Base-by-base conservation (phyloP, 2,113 vertebrate genomes). In the Cygnus buccinator region DNA sequence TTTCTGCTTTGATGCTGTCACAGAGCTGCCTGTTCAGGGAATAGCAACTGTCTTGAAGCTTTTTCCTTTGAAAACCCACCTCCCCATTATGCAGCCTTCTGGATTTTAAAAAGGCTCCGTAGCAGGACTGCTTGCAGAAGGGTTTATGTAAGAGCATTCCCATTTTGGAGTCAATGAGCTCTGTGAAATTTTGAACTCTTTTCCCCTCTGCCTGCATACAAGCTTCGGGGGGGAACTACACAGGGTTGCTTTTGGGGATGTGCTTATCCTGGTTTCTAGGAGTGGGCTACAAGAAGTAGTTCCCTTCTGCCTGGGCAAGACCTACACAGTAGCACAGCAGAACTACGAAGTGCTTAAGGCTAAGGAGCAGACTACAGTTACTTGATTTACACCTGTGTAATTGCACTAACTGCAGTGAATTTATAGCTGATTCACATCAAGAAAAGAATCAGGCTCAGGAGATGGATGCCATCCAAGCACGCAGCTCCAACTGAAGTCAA, bases 11-110 rank as follows among this genome's bases (percentile, higher is more conserved):
- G 93, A 95, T 93, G 85, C 85, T 91, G 84, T 61, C 76, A 81
- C 73, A 91, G 93, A 94, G 67, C 87, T 86, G 78, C 74, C 75
- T 94, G 88, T 94, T 94, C 84, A 89, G 94, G 91, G 91, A 94
- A 61, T 73, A 91, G 78, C 89, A 84, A 59, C 79, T 86, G 80
- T 80, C 22, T 91, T 58, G 66, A 92, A 91, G 89, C 74, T 65
- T 65, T 89, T 82, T 29, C 55, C 43, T 95, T 95, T 94, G 76
- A 95, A 95, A 94, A 90, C 33, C 71, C 29, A 80, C 50, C 86
- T 84, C 62, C 57, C 65, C 66, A 29, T 8, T 31, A 23, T 16
- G 44, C 84, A 83, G 87, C 74, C 78, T 88, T 21, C 72, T 88
- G 90, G 72, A 74, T 85, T 81, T 84, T 28, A 62, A 63, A 84